A percentile compares a stretch with the other conserved stretches of the same genome.
These are phyloP conservation scores for Drosophila bifasciata DNA, from an alignment of 1,140 invertebrate species.

Conservation along the genomic window DNA sequence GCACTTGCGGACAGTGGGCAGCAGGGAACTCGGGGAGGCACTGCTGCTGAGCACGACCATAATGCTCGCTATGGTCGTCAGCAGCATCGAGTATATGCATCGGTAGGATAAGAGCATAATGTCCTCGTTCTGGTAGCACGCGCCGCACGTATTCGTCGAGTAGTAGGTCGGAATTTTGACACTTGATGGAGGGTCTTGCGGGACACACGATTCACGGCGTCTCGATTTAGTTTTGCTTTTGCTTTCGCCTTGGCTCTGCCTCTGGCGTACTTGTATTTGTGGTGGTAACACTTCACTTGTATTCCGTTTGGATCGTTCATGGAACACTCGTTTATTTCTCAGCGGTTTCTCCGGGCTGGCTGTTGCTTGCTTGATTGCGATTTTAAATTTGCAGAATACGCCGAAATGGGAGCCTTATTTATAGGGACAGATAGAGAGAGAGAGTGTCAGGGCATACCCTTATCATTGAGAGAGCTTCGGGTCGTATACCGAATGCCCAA, in stretches of 20 bases:
- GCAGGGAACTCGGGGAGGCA: conserved; percentile 53
- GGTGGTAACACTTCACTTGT: conserved; percentile 77
- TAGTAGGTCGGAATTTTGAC: conserved; percentile 69
- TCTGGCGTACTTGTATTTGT: conserved; percentile 29
- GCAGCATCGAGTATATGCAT: conserved; percentile 66
- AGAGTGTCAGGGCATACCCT: neutral
- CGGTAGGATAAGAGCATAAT: conserved; percentile 73
- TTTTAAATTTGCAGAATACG: conserved; percentile 54
- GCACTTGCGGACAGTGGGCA: conserved; percentile 66
- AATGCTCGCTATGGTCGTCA: conserved; percentile 72
- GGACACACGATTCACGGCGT: conserved; percentile 27
- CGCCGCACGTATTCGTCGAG: conserved; percentile 59
- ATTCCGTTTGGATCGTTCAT: conserved; percentile 64
- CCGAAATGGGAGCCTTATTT: conserved; percentile 36
- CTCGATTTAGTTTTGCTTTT: conserved; percentile 44
- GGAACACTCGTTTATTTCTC: conserved; percentile 63
- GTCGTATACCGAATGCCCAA: no score
- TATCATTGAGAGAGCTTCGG: conserved; percentile 17
- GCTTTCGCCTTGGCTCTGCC: conserved; percentile 42
- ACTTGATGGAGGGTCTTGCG: conserved; percentile 11
- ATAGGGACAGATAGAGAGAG: conserved; percentile 35
- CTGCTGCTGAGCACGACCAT: conserved; percentile 74
- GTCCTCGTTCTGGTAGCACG: conserved; percentile 74
- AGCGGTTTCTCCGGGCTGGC: conserved; percentile 46
- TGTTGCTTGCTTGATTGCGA: conserved; percentile 51